Evolutionary conservation across 1,140 invertebrate genomes (phyloP).

Genomic region (Aphelinus certus): DNA sequence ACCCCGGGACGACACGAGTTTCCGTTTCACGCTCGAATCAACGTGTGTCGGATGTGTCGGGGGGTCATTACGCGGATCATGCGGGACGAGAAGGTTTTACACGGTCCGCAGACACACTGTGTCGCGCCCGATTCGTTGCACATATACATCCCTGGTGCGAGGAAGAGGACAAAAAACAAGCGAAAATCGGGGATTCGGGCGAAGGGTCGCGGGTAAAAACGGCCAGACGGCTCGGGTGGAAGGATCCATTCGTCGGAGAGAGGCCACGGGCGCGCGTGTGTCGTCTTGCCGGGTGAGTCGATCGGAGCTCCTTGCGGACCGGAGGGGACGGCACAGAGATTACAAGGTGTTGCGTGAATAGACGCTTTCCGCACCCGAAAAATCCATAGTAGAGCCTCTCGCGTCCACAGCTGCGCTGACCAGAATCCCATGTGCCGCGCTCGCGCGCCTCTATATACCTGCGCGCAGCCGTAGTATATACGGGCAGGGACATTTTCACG

Average conservation of each 20-base stretch:
- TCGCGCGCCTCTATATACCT: neutral
- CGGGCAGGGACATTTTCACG: constrained; percentile 23
- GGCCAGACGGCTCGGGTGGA: constrained; percentile 48
- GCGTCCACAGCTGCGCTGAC: constrained; percentile 25
- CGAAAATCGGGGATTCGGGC: constrained; percentile 34
- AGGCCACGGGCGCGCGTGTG: constrained; percentile 4
- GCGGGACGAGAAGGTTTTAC: neutral
- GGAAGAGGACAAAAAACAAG: neutral
- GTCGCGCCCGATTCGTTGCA: neutral
- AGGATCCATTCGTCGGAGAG: constrained; percentile 53
- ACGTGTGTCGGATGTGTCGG: too few relatives aligned
- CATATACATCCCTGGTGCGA: too few relatives aligned
- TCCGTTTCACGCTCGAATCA: too few relatives aligned
- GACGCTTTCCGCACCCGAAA: constrained; percentile 46
- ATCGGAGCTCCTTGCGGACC: too few relatives aligned
- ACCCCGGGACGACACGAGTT: too few relatives aligned
- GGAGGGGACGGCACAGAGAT: constrained; percentile 38
- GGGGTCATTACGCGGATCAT: neutral
- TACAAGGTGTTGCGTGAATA: constrained; percentile 53
- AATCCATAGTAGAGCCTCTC: constrained; percentile 33
- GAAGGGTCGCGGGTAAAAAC: neutral
- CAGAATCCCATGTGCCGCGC: constrained; percentile 9
- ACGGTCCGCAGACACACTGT: neutral
- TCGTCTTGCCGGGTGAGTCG: too few relatives aligned
- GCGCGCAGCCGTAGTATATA: constrained; percentile 12